Base-by-base conservation (phyloP, 2,113 vertebrate species). In the Eulacestoma nigropectus region DNA sequence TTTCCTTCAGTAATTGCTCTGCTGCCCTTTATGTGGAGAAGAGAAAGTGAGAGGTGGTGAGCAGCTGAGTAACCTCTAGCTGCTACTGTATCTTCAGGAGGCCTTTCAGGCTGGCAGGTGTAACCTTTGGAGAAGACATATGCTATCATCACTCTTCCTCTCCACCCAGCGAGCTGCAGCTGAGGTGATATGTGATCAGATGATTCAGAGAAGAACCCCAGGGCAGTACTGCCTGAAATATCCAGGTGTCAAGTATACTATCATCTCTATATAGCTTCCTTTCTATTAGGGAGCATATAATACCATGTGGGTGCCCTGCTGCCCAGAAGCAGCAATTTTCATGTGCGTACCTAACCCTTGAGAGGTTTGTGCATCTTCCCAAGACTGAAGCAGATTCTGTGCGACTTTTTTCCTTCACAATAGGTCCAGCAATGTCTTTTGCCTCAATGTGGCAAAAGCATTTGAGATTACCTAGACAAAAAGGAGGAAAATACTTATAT, bases 71-170 rank as follows among this genome's bases (percentile, higher is more conserved):
- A 96, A 96, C 96, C 96, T 95, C 96, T 87, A 92, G 80, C 93
- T 94, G 95, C 90, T 96, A 57, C 90, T 96, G 96, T 80, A 84
- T 96, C 92, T 97, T 97, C 87, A 92, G 92, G 83, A 96, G 95
- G 88, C 96, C 92, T 95, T 95, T 96, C 75, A 20, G 2, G 70
- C 80, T 96, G 96, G 95, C 96, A 97, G 96, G 83, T 73, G 57
- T 96, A 96, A 97, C 96, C 95, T 97, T 97, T 97, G 96, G 92
- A 84, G 92, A 94, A 93, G 96, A 94, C 57, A 41, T 75, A 75
- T 50, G 49, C 73, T 84, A 84, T 81, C 90, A 95, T 96, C 80
- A 93, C n/a, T 96, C 90, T 92, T 96, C 65, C 79, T 82, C 62
- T 90, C 84, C 62, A 84, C 80, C 90, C 90, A 87, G 90, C 0